Percentiles rank a stretch among this genome's conserved stretches.
These are phyloP conservation scores for Lagopus leucura DNA, from an alignment of 2,113 vertebrate species.

Conservation along the genomic window DNA sequence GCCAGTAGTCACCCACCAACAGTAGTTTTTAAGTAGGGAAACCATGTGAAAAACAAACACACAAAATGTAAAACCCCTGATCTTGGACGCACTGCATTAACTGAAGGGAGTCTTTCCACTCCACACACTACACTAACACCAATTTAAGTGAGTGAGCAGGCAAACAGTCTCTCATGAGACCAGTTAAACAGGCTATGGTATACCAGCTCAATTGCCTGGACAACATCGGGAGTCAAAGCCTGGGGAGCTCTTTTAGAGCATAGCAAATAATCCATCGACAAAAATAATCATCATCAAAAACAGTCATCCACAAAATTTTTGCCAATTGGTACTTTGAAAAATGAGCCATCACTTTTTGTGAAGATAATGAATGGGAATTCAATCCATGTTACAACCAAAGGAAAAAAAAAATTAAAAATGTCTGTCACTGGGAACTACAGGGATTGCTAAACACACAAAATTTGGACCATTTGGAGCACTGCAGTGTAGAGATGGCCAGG, in stretches of 20 bases:
- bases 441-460: not conserved
- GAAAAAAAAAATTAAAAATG: not conserved
- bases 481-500: not conserved
- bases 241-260: conserved; percentile 33
- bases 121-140: not conserved
- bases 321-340: conserved; percentile 39
- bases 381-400: not conserved
- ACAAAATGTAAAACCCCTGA: not conserved
- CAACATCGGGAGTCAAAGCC: conserved; percentile 43
- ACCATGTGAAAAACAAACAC: not conserved
- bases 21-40: conserved; percentile 35
- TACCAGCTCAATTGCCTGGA: conserved; percentile 44
- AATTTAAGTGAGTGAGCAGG: conserved; percentile 34
- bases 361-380: conserved; percentile 28
- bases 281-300: conserved; percentile 56
- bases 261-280: conserved; percentile 36
- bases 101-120: conserved; percentile 25
- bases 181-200: not conserved
- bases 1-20: conserved; percentile 35
- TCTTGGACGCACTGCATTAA: conserved; percentile 30
- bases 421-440: not conserved
- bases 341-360: conserved; percentile 19
- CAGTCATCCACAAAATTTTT: conserved; percentile 51
- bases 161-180: not conserved
- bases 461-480: not conserved